phyloP scores from a whole-genome alignment of 2,797 vertebrate species.

The Melanotaenia parkinsoni region DNA sequence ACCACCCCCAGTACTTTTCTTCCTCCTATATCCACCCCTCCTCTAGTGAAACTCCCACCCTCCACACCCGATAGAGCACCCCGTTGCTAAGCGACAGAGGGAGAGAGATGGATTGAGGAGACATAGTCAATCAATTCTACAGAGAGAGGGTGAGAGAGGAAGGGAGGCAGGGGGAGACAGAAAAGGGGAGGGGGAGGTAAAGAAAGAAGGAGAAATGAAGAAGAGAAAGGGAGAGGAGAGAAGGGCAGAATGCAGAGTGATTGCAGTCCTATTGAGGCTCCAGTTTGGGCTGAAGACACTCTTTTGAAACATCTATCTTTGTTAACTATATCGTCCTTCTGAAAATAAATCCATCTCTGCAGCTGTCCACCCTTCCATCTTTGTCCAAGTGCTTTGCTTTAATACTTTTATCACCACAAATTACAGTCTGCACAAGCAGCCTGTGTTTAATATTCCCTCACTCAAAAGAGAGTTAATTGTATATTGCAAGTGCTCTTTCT shows the following conservation, averaged over 20 bases:
- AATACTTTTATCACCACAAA: constrained; percentile 76
- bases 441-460: constrained; percentile 71
- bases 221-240: constrained; percentile 60
- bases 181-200: constrained; percentile 30
- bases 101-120: constrained; percentile 89
- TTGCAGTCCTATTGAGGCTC: constrained; percentile 73
- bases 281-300: constrained; percentile 69
- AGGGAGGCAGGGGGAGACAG: constrained; percentile 27
- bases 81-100: constrained; percentile 88
- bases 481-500: constrained; percentile 75
- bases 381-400: constrained; percentile 63
- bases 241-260: constrained; percentile 76
- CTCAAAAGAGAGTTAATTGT: constrained; percentile 78
- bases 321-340: constrained; percentile 70
- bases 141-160: constrained; percentile 72
- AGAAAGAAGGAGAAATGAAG: constrained; percentile 40
- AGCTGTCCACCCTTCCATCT: constrained; percentile 77
- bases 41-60: constrained; percentile 78
- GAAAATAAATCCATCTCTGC: constrained; percentile 75
- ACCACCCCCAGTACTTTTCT: constrained; percentile 35
- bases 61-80: constrained; percentile 85
- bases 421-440: constrained; percentile 67
- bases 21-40: constrained; percentile 60
- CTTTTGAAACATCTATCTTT: constrained; percentile 79
- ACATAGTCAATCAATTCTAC: constrained; percentile 88